Evolutionary conservation across 2,113 vertebrate genomes (phyloP), one percentile per base, ranked within the genome.

Genomic region (Pipa parva): DNA sequence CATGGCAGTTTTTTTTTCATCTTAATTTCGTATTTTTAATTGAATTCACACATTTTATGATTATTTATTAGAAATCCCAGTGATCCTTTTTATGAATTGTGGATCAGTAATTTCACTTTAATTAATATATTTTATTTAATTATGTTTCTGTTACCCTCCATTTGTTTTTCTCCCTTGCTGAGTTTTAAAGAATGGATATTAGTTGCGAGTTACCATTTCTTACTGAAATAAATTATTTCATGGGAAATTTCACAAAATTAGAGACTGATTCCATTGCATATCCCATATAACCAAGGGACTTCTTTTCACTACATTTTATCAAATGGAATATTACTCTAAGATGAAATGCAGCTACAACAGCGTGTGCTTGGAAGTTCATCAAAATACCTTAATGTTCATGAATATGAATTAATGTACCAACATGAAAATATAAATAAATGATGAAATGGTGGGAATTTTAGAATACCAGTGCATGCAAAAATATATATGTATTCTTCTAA

Each of bases 121-220:
- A 49, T 49, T n/a, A 49, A 49, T 49, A 24, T 49, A 24, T 49
- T 49, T 49, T 20, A 49, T 22, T 49, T 49, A 49, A 7, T 49
- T 49, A 49, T 2, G 17, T 42, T 42, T 49, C 46, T 49, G 21
- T 49, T 22, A 49, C 46, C 46, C 46, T 1, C 12, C 20, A 49
- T 49, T 49, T 49, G 2, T 49, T 49, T 22, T 49, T 49, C 46
- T 49, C 10, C 15, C 22, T 5, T 22, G 46, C 22, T 49, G 18
- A 49, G 18, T 22, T 49, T 49, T 49, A 49, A 21, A 49, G 18
- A 48, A 4, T 4, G 45, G 45, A 48, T 48, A 48, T 48, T 48
- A 48, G 18, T 5, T 24, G 46, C 22, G 46, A 7, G 8, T 24
- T 21, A 20, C 46, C 7, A 4, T 49, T 49, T 49, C 46, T 21